These are phyloP conservation scores for Naja naja DNA, from an alignment of 2,113 vertebrate genomes.

Conservation along the genomic window DNA sequence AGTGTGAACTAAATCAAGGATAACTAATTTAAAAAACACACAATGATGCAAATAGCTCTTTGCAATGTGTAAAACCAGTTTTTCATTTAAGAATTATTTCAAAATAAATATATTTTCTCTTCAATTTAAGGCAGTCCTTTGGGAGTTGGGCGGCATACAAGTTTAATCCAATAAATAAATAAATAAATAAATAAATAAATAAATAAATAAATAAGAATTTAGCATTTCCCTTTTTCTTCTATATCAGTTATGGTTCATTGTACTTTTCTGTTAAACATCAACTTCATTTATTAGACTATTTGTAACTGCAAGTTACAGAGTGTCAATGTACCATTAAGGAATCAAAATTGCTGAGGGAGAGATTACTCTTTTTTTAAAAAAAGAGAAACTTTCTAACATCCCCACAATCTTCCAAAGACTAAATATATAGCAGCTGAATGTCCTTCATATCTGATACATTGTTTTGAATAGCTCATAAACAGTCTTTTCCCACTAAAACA, in stretches of 20 bases:
- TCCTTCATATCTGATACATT: neutral
- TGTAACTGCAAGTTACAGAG: neutral
- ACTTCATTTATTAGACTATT: neutral
- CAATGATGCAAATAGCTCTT: neutral
- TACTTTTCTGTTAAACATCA: neutral
- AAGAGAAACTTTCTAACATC: neutral
- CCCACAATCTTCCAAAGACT: neutral
- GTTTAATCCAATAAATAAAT: too few relatives aligned
- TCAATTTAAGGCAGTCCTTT: neutral
- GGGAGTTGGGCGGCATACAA: too few relatives aligned
- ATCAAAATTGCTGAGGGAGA: neutral
- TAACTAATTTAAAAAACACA: neutral
- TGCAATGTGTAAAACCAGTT: neutral
- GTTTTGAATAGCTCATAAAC: neutral
- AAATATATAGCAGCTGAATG: neutral
- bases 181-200: too few relatives aligned
- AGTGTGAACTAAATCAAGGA: neutral
- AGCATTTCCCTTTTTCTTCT: neutral
- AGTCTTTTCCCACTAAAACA: neutral
- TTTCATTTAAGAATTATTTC: neutral
- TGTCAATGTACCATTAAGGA: neutral
- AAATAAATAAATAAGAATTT: too few relatives aligned
- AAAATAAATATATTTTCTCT: neutral
- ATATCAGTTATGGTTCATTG: neutral
- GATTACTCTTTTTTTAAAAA: neutral